Conservation (phyloP, 2,888 invertebrate genomes). For the Tetragonisca angustula region DNA sequence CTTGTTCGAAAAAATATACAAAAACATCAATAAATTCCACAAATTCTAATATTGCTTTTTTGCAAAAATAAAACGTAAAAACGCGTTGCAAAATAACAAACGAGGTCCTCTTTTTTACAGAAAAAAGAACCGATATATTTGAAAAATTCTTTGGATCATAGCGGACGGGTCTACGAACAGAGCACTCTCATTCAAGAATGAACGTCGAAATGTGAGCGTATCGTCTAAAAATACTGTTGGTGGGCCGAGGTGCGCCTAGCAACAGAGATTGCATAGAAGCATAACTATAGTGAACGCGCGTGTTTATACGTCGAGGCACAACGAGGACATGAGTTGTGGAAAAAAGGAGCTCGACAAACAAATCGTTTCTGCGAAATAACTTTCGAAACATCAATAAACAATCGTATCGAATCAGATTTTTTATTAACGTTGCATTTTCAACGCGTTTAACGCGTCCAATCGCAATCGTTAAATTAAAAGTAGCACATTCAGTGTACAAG, state of each 20-base stretch:
- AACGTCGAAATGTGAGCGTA: slow-evolving; percentile 75
- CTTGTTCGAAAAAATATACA: background rate
- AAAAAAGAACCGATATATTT: slow-evolving; percentile 14
- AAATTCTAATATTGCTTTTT: no score
- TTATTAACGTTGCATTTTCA: background rate
- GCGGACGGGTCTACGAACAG: slow-evolving; percentile 28
- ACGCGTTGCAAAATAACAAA: no score
- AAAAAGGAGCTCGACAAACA: slow-evolving; percentile 59
- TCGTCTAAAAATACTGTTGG: slow-evolving; percentile 79
- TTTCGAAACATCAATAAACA: background rate
- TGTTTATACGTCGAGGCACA: slow-evolving; percentile 72
- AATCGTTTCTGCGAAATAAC: slow-evolving; percentile 40
- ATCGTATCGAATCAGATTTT: background rate
- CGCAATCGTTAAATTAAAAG: background rate
- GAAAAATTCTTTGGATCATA: slow-evolving; percentile 22
- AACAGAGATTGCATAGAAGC: slow-evolving; percentile 80
- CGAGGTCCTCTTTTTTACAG: background rate
- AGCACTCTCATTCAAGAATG: slow-evolving; percentile 66
- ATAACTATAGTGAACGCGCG: slow-evolving; percentile 74
- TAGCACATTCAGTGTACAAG: background rate
- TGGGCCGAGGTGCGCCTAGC: slow-evolving; percentile 79
- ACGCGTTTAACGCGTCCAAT: background rate
- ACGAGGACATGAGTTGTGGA: slow-evolving; percentile 71
- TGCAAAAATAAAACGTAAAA: no score
- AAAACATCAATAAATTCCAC: no score